Percentiles rank a stretch among this genome's conserved stretches.
Conservation (phyloP, 2,888 invertebrate species). For the Tetranychus truncatus region DNA sequence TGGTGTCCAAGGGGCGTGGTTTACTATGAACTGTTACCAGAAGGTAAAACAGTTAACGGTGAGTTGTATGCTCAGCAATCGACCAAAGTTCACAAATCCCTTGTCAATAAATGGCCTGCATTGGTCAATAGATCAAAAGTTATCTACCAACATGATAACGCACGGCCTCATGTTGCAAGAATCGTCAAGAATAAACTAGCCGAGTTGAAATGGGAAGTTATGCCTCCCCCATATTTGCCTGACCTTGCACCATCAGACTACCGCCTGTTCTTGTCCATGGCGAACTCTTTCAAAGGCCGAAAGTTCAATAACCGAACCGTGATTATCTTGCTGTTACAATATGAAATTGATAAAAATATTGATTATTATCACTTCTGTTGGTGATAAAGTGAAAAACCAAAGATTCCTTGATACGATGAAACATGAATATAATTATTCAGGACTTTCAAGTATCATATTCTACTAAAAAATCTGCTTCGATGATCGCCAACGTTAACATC, state of each 20-base stretch:
- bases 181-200: constrained; percentile 21
- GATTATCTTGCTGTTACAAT: too few relatives aligned
- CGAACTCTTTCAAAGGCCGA: not conserved
- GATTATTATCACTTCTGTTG: too few relatives aligned
- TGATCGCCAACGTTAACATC: too few relatives aligned
- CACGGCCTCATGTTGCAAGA: constrained; percentile 24
- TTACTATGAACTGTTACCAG: constrained; percentile 18
- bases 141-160: constrained; percentile 25
- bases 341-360: too few relatives aligned
- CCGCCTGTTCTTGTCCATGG: not conserved
- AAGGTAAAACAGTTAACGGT: constrained; percentile 22
- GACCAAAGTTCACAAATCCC: constrained; percentile 20
- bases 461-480: too few relatives aligned
- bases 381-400: too few relatives aligned
- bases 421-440: too few relatives aligned
- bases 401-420: too few relatives aligned
- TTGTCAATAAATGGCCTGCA: constrained; percentile 18
- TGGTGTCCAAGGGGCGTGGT: constrained; percentile 23
- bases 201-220: constrained; percentile 22
- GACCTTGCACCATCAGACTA: constrained; percentile 24
- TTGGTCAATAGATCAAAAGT: constrained; percentile 15
- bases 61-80: constrained; percentile 23
- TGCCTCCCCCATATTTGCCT: constrained; percentile 24
- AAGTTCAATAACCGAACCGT: not conserved
- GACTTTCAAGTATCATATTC: too few relatives aligned